A percentile compares a stretch with the other conserved stretches of the same genome.
These are phyloP conservation scores for Malurus elegans DNA, from an alignment of 2,113 vertebrate genomes.

Conservation along the genomic window DNA sequence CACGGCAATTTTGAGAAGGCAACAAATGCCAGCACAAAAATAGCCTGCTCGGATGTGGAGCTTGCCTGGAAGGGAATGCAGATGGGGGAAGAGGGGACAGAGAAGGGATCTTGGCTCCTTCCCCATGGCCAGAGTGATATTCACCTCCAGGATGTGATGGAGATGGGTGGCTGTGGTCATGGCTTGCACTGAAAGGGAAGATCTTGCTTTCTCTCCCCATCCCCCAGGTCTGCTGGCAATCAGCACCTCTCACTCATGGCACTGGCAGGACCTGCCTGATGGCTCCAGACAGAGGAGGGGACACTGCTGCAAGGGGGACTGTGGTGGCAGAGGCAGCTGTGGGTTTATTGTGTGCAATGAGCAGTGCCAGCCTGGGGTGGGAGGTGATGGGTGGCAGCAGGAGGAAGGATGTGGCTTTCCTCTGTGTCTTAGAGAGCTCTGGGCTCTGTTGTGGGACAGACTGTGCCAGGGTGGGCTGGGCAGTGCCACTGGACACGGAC, in stretches of 20 bases:
- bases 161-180: not conserved
- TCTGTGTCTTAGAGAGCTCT: not conserved
- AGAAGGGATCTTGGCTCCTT: not conserved
- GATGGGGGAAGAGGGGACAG: not conserved
- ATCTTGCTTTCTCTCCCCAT: not conserved
- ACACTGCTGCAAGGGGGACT: not conserved
- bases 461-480: fast-evolving
- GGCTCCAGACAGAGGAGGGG: not conserved
- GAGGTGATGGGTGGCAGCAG: not conserved
- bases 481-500: not conserved
- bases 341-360: not conserved
- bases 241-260: not conserved
- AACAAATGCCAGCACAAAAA: not conserved
- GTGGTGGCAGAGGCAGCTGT: not conserved
- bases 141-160: not conserved
- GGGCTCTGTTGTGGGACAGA: not conserved
- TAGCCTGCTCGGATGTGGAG: not conserved
- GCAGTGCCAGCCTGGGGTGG: not conserved
- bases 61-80: not conserved
- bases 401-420: not conserved
- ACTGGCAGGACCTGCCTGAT: not conserved
- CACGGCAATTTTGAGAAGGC: not conserved
- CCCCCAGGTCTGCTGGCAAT: not conserved
- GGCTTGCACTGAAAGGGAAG: not conserved
- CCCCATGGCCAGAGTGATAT: too few relatives aligned